Conservation (phyloP, 2,888 invertebrate species). For the Temnothorax rugatulus region DNA sequence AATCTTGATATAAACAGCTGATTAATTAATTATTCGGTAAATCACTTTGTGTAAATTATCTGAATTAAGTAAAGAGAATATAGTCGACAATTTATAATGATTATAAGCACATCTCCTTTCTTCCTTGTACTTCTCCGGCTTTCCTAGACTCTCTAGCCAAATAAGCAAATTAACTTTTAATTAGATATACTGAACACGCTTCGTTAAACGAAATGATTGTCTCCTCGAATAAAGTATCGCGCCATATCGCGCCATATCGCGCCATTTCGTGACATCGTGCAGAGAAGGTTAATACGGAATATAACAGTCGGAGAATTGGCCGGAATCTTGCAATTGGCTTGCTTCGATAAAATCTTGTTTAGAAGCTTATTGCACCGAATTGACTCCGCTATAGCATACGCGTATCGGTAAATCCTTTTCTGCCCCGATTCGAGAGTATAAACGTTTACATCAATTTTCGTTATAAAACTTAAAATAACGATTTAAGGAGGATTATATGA, state of each 20-base stretch:
- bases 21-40: slow-evolving; percentile 1
- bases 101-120: not conserved
- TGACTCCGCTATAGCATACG: slow-evolving; percentile 75
- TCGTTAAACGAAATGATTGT: slow-evolving; percentile 37
- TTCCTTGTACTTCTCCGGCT: not conserved
- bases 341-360: slow-evolving; percentile 81
- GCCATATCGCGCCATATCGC: slow-evolving; percentile 15
- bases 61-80: not conserved
- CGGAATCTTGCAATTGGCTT: slow-evolving; percentile 74
- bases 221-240: slow-evolving; percentile 27
- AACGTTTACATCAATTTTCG: slow-evolving; percentile 46
- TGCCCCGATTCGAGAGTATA: slow-evolving; percentile 57
- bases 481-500: not conserved
- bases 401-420: slow-evolving; percentile 74
- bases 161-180: slow-evolving; percentile 49
- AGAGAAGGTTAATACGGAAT: slow-evolving; percentile 46
- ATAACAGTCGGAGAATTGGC: slow-evolving; percentile 58
- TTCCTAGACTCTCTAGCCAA: not conserved
- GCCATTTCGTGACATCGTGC: slow-evolving; percentile 28
- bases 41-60: not conserved
- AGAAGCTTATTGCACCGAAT: slow-evolving; percentile 80
- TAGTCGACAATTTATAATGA: slow-evolving; percentile 3
- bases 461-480: slow-evolving; percentile 24
- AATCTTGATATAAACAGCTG: not conserved
- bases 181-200: slow-evolving; percentile 16